Evolutionary conservation across 2,113 vertebrate genomes (phyloP), one percentile per base, ranked within the genome.

Genomic region (Ptyas mucosa): DNA sequence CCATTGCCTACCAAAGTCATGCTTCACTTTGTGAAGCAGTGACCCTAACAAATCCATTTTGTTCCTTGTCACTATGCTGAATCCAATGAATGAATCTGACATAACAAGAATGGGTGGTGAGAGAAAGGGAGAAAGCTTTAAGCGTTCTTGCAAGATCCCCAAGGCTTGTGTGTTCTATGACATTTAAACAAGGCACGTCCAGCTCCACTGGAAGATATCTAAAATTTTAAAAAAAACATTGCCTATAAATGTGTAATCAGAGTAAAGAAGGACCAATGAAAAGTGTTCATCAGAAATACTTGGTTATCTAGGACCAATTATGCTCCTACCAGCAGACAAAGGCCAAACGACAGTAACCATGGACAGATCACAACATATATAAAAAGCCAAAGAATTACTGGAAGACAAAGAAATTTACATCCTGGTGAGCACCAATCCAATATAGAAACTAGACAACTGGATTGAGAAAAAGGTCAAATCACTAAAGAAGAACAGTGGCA

Each of bases 1-100:
- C 94, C 95, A 75, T 49, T 95, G 96, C 94, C 95, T 95, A 96
- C 94, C 96, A 97, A 95, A 97, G 96, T 97, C 96, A 97, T 94
- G 93, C 54, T 3, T 89, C 95, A 94, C 96, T 97, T 97, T 97
- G 95, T 96, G 96, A 97, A 96, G 96, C 97, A 95, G 89, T 97
- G 97, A 98, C 97, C 97, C 97, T 95, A 96, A 96, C 95, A 97
- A 97, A 97, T 97, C 93, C 96, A 96, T 97, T 97, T 95, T 96
- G 94, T 95, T 97, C 95, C 96, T 95, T 95, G 95, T 94, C 93
- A 92, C 92, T 95, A 95, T 8, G 94, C 93, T 94, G 96, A 93
- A 96, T 46, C 91, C 95, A 90, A 96, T 96, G 97, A 96, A 95
- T 93, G 95, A 96, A 92, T 89, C 94, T 94, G 95, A 95, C 91